These are phyloP conservation scores for Lampropteryx suffumata DNA, from an alignment of 2,888 invertebrate genomes.

Conservation along the genomic window DNA sequence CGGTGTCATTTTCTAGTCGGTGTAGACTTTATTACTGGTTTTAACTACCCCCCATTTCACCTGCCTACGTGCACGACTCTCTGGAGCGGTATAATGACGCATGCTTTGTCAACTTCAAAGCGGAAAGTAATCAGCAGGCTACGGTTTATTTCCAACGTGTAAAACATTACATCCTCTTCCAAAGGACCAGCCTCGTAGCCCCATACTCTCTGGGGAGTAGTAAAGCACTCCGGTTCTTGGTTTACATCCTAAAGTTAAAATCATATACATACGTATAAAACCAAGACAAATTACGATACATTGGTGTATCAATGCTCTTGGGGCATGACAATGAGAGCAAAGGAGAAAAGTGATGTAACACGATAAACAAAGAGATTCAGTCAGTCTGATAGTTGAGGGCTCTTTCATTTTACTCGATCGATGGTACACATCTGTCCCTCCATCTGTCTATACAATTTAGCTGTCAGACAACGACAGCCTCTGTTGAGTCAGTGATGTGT, in stretches of 20 bases:
- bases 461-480: constrained; percentile 18
- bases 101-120: constrained; percentile 49
- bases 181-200: constrained; percentile 36
- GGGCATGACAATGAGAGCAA: constrained; percentile 9
- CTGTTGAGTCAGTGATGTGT: constrained; percentile 18
- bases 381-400: constrained; percentile 10
- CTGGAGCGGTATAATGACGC: constrained; percentile 32
- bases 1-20: neutral
- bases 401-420: constrained; percentile 15
- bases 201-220: constrained; percentile 37
- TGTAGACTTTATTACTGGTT: constrained; percentile 7
- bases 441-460: constrained; percentile 27
- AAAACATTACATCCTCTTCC: constrained; percentile 39
- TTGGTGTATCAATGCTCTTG: constrained; percentile 9
- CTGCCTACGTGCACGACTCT: constrained; percentile 12
- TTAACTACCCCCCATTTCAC: constrained; percentile 15
- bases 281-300: constrained; percentile 13
- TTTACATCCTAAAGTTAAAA: constrained; percentile 17
- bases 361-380: constrained; percentile 12
- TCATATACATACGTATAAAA: constrained; percentile 8
- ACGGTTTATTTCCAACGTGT: constrained; percentile 41
- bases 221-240: constrained; percentile 37
- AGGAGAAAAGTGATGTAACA: constrained; percentile 12
- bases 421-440: constrained; percentile 20
- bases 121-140: constrained; percentile 40